phyloP scores from a whole-genome alignment of 2,797 vertebrate species.

The Spea hammondii region DNA sequence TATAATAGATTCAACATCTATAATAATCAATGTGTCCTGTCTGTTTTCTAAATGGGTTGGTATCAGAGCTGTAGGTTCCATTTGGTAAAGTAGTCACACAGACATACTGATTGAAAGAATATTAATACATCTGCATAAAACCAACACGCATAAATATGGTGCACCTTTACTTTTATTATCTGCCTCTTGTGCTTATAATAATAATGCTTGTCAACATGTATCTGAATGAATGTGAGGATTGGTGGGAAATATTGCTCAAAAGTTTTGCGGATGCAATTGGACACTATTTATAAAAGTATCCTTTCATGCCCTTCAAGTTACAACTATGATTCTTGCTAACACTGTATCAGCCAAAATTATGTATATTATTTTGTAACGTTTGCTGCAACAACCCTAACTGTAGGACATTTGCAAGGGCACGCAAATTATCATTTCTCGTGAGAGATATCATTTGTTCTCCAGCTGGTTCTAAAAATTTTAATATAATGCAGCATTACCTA shows the following conservation, averaged over 20 bases:
- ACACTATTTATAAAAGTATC: conserved; percentile 6
- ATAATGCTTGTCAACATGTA: too few species aligned
- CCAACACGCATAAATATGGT: too few species aligned
- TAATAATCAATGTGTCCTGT: too few species aligned
- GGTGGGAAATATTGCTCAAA: background rate
- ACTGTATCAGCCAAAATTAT: conserved; percentile 36
- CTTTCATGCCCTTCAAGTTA: conserved; percentile 5
- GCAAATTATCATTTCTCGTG: conserved; percentile 44
- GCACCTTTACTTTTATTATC: too few species aligned
- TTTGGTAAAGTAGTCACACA: too few species aligned
- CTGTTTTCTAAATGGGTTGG: too few species aligned
- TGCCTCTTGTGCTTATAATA: too few species aligned
- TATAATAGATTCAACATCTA: too few species aligned
- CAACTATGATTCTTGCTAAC: conserved; percentile 20
- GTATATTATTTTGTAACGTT: conserved; percentile 53
- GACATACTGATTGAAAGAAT: too few species aligned
- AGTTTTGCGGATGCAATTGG: conserved; percentile 17
- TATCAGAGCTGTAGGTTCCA: too few species aligned
- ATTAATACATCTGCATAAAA: too few species aligned
- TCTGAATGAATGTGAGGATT: too few species aligned
- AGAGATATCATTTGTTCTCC: conserved; percentile 54
- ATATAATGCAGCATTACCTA: conserved; percentile 55
- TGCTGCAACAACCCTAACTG: conserved; percentile 55
- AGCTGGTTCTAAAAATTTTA: conserved; percentile 57
- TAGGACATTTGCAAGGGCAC: conserved; percentile 55